Evolutionary conservation across 1,140 invertebrate genomes (phyloP).

Genomic region (Hycleus cichorii): DNA sequence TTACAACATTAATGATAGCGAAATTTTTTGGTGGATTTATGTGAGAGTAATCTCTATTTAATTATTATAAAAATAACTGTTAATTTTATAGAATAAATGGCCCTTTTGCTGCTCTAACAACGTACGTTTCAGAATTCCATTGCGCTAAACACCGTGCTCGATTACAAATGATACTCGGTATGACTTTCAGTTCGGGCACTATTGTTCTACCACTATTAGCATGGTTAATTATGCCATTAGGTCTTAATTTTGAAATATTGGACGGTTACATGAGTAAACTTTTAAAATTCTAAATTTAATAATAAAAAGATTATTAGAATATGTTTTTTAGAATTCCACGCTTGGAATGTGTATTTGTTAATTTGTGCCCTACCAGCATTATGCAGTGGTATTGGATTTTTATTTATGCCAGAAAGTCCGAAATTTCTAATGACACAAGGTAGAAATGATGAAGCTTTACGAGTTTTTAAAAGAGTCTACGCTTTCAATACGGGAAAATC

Average conservation of each 20-base stretch:
- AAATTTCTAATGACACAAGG: conserved; percentile 72
- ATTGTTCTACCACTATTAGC: conserved; percentile 26
- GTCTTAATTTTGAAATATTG: conserved; percentile 14
- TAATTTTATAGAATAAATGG: conserved; percentile 16
- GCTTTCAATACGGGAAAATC: conserved; percentile 53
- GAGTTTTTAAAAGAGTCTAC: conserved; percentile 54
- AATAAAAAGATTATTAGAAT: background rate
- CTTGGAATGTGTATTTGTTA: conserved; percentile 72
- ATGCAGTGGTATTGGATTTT: conserved; percentile 52
- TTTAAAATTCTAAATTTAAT: background rate
- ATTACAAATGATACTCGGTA: conserved; percentile 53
- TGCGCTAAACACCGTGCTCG: conserved; percentile 52
- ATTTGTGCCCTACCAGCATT: conserved; percentile 60
- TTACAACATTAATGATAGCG: conserved; percentile 58
- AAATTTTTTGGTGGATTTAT: conserved; percentile 70
- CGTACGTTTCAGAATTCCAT: conserved; percentile 64
- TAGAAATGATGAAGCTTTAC: conserved; percentile 57
- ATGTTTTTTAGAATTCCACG: conserved; percentile 43
- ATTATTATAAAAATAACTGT: background rate
- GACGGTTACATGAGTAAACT: conserved; percentile 5
- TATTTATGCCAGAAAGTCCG: conserved; percentile 62
- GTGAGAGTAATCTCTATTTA: conserved; percentile 45
- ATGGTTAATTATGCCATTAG: conserved; percentile 20
- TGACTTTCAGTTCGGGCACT: conserved; percentile 47
- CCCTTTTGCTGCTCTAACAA: conserved; percentile 56